Base-by-base conservation (phyloP, 2,888 invertebrate genomes). In the Limenitis camilla region DNA sequence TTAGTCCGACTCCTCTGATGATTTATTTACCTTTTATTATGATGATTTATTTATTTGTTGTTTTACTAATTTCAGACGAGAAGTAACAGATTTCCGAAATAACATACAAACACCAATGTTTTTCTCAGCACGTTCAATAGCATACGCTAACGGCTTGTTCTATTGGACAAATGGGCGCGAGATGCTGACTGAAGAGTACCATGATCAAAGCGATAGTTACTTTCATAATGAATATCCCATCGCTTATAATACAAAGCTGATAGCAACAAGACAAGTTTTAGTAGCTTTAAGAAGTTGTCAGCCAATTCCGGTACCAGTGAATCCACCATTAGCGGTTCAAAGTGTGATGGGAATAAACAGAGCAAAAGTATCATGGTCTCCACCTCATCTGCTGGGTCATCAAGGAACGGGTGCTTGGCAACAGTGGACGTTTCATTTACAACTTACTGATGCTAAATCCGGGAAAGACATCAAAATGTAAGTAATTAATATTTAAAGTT, bases 91-190 rank as follows among this genome's bases (percentile, higher is more conserved):
- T 71, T 90, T 95, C 47, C 89, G 94, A 45, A 90, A 85, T 11
- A 94, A 94, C 67, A 93, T 94, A 0, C 92, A 93, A 68, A 91
- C 91, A 28, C 92, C 94, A 0, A 91, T 91, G 81, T 93, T 95
- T 67, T 85, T 89, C 51, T 90, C 92, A 47, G 94, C 95, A 0
- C 87, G 91, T 6, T 95, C 95, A 5, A 84, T 96, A 55, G 92
- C 93, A 0, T 91, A 91, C 69, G 92, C 92, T 5, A 92, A 93
- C 67, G 93, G 93, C 6, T 88, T 93, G 8, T 95, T 96, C 71
- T 96, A 94, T 71, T 96, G 96, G 95, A 95, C 95, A 0, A 93
- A 94, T 67, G 95, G 94, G 0, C 88, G 90, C 47, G 91, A 92
- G 67, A 91, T 96, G 59, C 88, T 93, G 41, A 91, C 91, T 9